A percentile compares a stretch with the other conserved stretches of the same genome.
These are phyloP conservation scores for Noctuana brunneofusca DNA, from an alignment of 2,888 invertebrate genomes.

Conservation along the genomic window DNA sequence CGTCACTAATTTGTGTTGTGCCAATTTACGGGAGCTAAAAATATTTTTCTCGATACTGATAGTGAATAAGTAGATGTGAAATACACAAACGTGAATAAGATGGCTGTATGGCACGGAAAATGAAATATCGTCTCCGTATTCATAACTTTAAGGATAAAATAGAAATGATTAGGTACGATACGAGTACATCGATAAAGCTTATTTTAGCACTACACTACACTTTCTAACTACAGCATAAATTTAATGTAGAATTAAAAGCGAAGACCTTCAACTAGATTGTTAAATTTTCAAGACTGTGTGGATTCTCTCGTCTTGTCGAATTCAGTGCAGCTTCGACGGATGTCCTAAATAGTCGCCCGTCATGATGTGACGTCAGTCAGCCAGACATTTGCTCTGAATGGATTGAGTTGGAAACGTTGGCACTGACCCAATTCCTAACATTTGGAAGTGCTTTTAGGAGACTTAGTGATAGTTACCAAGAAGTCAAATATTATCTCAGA, in stretches of 20 bases:
- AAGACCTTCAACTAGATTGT: background rate
- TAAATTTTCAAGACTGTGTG: background rate
- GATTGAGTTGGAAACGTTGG: constrained; percentile 25
- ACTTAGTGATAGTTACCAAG: constrained; percentile 2
- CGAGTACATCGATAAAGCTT: too few species aligned
- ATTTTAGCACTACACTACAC: background rate
- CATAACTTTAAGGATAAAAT: background rate
- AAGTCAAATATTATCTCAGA: background rate
- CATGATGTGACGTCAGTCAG: constrained; percentile 28
- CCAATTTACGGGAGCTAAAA: background rate
- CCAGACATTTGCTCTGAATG: constrained; percentile 31
- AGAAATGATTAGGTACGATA: too few species aligned
- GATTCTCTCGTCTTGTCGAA: background rate
- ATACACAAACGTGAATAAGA: too few species aligned
- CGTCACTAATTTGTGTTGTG: constrained; percentile 1
- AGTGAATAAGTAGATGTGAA: background rate
- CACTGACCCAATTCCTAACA: constrained; percentile 34
- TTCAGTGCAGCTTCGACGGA: constrained; percentile 8
- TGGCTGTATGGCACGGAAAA: background rate
- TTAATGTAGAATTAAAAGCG: background rate
- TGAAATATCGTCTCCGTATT: background rate
- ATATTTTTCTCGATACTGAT: background rate
- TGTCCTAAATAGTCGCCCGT: constrained; percentile 26
- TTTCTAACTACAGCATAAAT: background rate
- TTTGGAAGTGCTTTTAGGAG: constrained; percentile 30